Conservation (phyloP, 2,113 vertebrate genomes). For the Anser cygnoides region DNA sequence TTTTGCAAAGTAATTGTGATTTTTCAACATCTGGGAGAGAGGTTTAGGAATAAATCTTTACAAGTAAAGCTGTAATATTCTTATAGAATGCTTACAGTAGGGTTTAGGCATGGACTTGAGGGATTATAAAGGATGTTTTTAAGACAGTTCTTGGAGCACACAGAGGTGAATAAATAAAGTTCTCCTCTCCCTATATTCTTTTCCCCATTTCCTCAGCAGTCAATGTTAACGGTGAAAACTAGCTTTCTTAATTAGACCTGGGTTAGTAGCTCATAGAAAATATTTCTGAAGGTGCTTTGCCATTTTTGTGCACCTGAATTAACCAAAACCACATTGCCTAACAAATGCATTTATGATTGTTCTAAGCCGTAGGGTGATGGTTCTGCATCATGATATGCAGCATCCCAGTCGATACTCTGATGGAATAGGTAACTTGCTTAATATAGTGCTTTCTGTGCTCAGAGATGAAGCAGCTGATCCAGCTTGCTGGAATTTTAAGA, state of each 20-base stretch:
- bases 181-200: fast-evolving
- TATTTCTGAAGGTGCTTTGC: not conserved
- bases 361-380: not conserved
- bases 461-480: not conserved
- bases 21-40: not conserved
- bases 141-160: not conserved
- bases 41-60: not conserved
- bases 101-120: fast-evolving
- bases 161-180: not conserved
- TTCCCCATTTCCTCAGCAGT: not conserved
- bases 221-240: not conserved
- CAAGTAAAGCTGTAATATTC: not conserved
- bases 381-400: not conserved
- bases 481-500: not conserved
- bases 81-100: not conserved
- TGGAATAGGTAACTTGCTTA: not conserved
- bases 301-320: not conserved
- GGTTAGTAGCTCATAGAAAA: not conserved
- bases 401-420: not conserved
- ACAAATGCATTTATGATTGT: not conserved
- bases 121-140: not conserved
- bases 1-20: not conserved
- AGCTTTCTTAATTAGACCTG: not conserved
- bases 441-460: not conserved
- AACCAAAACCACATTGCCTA: not conserved